Percentiles rank a stretch among this genome's conserved stretches.
Conservation (phyloP, 2,888 invertebrate genomes). For the Venusia cambrica region DNA sequence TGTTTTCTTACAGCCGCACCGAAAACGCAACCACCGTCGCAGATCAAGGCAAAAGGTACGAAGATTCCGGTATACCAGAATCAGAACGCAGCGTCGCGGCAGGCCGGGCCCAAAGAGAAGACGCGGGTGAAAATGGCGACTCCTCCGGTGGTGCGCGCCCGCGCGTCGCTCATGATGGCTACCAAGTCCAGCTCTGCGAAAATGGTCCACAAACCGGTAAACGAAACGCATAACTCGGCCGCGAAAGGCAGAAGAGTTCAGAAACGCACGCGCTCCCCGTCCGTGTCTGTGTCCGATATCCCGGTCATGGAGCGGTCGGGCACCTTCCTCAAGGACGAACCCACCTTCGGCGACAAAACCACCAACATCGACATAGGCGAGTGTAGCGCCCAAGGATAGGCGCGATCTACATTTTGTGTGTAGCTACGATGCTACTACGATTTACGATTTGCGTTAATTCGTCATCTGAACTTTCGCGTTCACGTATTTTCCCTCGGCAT, state of each 20-base stretch:
- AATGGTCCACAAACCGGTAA: conserved; percentile 61
- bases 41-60: conserved; percentile 40
- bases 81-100: conserved; percentile 21
- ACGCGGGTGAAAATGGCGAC: no score
- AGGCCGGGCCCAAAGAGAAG: no score
- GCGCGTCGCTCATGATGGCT: conserved; percentile 73
- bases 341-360: conserved; percentile 73
- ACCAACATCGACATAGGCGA: conserved; percentile 49
- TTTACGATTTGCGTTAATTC: no score
- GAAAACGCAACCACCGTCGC: conserved; percentile 19
- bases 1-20: conserved; percentile 26
- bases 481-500: no score
- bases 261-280: conserved; percentile 17
- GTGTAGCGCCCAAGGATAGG: no score
- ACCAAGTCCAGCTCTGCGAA: conserved; percentile 82
- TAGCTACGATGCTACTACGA: no score
- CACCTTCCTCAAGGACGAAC: conserved; percentile 88
- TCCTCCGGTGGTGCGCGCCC: not conserved
- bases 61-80: conserved; percentile 59
- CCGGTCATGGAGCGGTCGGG: conserved; percentile 83
- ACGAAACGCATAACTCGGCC: conserved; percentile 32
- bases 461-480: no score
- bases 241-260: conserved; percentile 18
- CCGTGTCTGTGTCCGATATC: conserved; percentile 32
- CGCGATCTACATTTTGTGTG: no score